These are phyloP conservation scores for Sprattus sprattus DNA, from an alignment of 2,113 vertebrate species.

Conservation along the genomic window DNA sequence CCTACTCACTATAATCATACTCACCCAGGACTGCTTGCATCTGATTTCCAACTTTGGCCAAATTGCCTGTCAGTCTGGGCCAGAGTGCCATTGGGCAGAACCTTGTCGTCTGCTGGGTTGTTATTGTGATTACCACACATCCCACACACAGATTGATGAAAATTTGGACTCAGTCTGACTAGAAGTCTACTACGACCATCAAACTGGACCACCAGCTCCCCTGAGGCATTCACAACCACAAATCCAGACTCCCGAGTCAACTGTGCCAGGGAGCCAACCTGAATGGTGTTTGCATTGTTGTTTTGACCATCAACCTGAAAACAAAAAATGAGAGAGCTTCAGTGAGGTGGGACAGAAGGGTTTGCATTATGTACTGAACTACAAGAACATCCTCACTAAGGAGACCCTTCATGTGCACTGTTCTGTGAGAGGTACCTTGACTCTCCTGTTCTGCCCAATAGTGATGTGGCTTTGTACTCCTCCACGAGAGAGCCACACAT, in stretches of 20 bases:
- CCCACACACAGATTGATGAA: conserved; percentile 48
- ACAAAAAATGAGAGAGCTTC: neutral
- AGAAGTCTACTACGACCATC: conserved; percentile 56
- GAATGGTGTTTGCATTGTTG: conserved; percentile 35
- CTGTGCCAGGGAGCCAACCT: conserved; percentile 41
- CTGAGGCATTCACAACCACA: conserved; percentile 48
- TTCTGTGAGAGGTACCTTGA: conserved; percentile 50
- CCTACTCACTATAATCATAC: no score
- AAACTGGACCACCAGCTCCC: conserved; percentile 58
- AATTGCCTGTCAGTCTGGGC: conserved; percentile 60
- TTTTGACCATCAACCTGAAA: conserved; percentile 57
- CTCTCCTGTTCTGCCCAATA: conserved; percentile 54
- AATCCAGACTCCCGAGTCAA: conserved; percentile 45
- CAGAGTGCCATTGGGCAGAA: conserved; percentile 52
- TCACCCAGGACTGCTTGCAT: conserved; percentile 57
- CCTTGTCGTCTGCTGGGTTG: conserved; percentile 64
- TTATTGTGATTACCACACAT: conserved; percentile 70
- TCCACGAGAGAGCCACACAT: conserved; percentile 56
- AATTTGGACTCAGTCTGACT: conserved; percentile 42
- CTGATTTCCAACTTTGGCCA: conserved; percentile 65
- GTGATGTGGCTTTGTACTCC: conserved; percentile 39
- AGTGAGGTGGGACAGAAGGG: neutral
- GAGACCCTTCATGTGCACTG: neutral
- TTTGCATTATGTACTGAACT: no score
- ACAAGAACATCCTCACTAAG: neutral